Conservation (phyloP, 2,888 invertebrate species). For the Drosophila limbata region DNA sequence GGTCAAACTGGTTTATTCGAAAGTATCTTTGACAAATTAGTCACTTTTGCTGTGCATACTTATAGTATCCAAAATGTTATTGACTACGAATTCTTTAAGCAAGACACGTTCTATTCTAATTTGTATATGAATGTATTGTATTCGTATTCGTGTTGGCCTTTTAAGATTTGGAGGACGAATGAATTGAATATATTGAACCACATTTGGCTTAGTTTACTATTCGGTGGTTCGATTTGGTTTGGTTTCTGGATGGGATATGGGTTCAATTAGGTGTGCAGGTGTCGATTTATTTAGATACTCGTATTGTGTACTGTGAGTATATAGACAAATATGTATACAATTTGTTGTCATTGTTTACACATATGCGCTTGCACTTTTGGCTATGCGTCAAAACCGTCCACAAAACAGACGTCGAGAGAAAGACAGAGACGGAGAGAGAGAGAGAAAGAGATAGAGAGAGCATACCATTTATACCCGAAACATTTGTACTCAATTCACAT, state of each 20-base stretch:
- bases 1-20: not conserved
- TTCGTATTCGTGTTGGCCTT: constrained; percentile 24
- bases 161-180: constrained; percentile 26
- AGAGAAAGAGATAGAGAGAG: not conserved
- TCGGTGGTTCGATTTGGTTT: constrained; percentile 1
- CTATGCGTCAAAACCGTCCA: constrained; percentile 13
- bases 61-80: not conserved
- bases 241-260: constrained; percentile 6
- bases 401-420: not conserved
- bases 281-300: constrained; percentile 37
- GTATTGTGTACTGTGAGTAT: constrained; percentile 1
- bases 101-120: constrained; percentile 37
- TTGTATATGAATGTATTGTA: constrained; percentile 25
- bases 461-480: constrained; percentile 35
- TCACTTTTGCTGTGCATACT: not conserved
- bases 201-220: constrained; percentile 13
- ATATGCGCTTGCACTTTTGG: constrained; percentile 19
- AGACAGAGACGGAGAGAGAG: not conserved
- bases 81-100: constrained; percentile 28
- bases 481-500: constrained; percentile 38
- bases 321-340: constrained; percentile 16
- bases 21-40: constrained; percentile 3
- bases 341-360: constrained; percentile 20
- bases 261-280: constrained; percentile 35
- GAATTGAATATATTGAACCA: constrained; percentile 39